phyloP scores from a whole-genome alignment of 2,888 invertebrate genomes.

The Selenia dentaria region DNA sequence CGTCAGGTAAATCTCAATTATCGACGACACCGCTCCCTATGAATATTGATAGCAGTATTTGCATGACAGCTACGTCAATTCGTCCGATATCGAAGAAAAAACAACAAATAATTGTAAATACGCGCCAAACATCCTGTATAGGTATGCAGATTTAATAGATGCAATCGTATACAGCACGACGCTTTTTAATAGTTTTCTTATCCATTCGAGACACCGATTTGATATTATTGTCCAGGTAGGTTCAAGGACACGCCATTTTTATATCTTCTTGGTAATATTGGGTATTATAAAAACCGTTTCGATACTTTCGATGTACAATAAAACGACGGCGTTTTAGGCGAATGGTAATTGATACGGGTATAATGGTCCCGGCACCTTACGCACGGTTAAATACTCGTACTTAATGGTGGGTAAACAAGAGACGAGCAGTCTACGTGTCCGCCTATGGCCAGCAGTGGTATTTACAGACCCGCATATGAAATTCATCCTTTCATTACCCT shows the following conservation, averaged over 20 bases:
- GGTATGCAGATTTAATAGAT: constrained; percentile 19
- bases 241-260: constrained; percentile 18
- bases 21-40: constrained; percentile 59
- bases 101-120: constrained; percentile 30
- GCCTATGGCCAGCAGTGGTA: constrained; percentile 29
- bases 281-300: constrained; percentile 24
- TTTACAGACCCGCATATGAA: constrained; percentile 49
- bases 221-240: too few relatives aligned
- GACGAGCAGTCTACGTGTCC: constrained; percentile 33
- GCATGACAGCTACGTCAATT: constrained; percentile 59
- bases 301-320: constrained; percentile 14
- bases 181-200: constrained; percentile 28
- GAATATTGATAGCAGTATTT: constrained; percentile 75
- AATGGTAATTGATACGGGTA: constrained; percentile 14
- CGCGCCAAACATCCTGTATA: too few relatives aligned
- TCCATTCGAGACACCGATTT: constrained; percentile 14
- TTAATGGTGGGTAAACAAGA: constrained; percentile 29
- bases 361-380: constrained; percentile 3
- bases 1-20: constrained; percentile 70
- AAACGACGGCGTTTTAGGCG: constrained; percentile 19
- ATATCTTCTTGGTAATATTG: constrained; percentile 23
- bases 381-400: constrained; percentile 22
- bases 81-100: constrained; percentile 50
- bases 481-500: constrained; percentile 47
- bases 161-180: constrained; percentile 31